These are phyloP conservation scores for Nothobranchius kuhntae DNA, from an alignment of 2,113 vertebrate genomes.

Conservation along the genomic window DNA sequence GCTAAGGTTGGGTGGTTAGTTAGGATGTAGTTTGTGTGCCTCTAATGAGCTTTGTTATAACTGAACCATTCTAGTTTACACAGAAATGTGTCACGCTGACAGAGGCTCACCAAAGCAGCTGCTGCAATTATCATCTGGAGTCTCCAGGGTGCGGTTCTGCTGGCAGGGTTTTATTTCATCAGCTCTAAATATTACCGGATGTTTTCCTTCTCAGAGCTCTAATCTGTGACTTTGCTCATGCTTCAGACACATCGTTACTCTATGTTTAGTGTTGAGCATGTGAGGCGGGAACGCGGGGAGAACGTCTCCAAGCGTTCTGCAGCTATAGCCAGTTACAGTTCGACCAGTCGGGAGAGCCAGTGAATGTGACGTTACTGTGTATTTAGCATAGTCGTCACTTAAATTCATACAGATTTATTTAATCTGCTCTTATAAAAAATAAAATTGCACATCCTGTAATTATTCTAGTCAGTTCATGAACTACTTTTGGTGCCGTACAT, in stretches of 20 bases:
- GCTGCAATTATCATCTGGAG: constrained; percentile 44
- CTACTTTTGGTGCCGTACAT: background rate
- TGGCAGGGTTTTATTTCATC: constrained; percentile 38
- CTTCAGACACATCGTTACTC: background rate
- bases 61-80: background rate
- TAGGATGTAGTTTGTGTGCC: background rate
- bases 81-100: constrained; percentile 14
- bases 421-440: background rate
- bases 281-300: background rate
- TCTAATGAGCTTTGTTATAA: constrained; percentile 9
- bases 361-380: background rate
- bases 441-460: background rate
- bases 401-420: background rate
- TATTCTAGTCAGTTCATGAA: constrained; percentile 19
- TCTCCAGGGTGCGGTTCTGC: constrained; percentile 40
- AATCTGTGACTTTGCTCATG: background rate
- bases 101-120: constrained; percentile 40
- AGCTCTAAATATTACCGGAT: constrained; percentile 20
- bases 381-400: background rate
- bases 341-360: background rate
- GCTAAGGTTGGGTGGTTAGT: too few relatives aligned
- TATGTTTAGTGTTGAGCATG: background rate
- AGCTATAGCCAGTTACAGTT: too few relatives aligned
- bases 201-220: constrained; percentile 10
- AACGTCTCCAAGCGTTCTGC: background rate